These are phyloP conservation scores for Quadroppia sp. DNA, from an alignment of 2,888 invertebrate genomes.

Conservation along the genomic window DNA sequence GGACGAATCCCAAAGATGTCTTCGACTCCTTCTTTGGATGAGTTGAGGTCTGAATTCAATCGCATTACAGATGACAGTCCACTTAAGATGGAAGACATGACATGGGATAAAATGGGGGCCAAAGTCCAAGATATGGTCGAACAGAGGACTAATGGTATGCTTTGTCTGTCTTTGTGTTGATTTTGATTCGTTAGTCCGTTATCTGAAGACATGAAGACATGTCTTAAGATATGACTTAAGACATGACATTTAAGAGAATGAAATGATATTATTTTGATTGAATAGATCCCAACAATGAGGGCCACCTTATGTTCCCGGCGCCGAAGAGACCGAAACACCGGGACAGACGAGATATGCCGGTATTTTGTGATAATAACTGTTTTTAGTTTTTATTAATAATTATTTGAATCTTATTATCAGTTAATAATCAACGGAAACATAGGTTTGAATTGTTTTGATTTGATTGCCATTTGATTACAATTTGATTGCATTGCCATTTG, in stretches of 20 bases:
- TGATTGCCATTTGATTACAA: neutral
- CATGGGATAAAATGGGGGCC: conserved; percentile 18
- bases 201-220: no score
- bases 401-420: neutral
- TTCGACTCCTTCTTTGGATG: neutral
- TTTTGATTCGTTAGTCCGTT: no score
- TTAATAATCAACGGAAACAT: conserved; percentile 22
- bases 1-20: conserved; percentile 5
- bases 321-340: neutral
- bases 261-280: neutral
- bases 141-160: neutral
- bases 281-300: neutral
- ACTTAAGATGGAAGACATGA: conserved; percentile 28
- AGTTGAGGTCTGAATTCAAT: conserved; percentile 8
- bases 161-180: no score
- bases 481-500: neutral
- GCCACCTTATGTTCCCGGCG: neutral
- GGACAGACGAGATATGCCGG: neutral
- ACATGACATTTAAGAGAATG: no score
- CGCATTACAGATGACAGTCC: conserved; percentile 13
- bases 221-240: no score
- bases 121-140: conserved; percentile 11
- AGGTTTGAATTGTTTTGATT: neutral
- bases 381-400: neutral
- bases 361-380: neutral